A percentile compares a stretch with the other conserved stretches of the same genome.
Conservation (phyloP, 2,888 invertebrate species). For the Mesorhabditis spiculigera region DNA sequence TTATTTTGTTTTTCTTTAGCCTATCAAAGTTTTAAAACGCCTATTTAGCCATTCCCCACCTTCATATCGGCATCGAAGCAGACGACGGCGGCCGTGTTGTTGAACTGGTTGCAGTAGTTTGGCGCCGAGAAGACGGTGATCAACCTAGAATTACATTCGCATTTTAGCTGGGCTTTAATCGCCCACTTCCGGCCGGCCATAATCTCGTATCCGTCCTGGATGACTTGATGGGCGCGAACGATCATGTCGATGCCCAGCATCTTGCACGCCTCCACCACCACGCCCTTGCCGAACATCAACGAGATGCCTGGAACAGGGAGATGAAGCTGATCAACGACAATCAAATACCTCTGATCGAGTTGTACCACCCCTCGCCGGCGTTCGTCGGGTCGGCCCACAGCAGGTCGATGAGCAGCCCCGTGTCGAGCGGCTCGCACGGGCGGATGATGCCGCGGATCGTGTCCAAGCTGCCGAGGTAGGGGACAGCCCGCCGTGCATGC, state of each 20-base stretch:
- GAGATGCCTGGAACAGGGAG: slow-evolving; percentile 28
- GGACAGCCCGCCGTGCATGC: slow-evolving; percentile 51
- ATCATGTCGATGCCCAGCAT: slow-evolving; percentile 42
- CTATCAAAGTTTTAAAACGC: not conserved
- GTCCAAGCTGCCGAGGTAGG: slow-evolving; percentile 39
- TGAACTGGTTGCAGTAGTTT: slow-evolving; percentile 47
- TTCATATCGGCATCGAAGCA: slow-evolving; percentile 41
- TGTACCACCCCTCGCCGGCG: slow-evolving; percentile 42
- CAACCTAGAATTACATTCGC: slow-evolving; percentile 19
- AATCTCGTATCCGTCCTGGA: slow-evolving; percentile 51
- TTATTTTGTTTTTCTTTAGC: too few species aligned
- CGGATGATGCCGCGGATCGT: slow-evolving; percentile 37
- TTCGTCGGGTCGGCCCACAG: slow-evolving; percentile 53
- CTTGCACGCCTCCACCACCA: slow-evolving; percentile 41
- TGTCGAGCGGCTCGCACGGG: slow-evolving; percentile 46
- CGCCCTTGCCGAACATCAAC: slow-evolving; percentile 48
- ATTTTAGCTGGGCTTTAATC: too few species aligned
- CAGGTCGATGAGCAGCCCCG: slow-evolving; percentile 46
- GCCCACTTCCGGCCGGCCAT: slow-evolving; percentile 34
- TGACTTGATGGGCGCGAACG: slow-evolving; percentile 46
- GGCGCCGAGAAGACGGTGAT: slow-evolving; percentile 52
- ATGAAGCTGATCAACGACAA: not conserved
- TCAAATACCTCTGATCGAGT: slow-evolving; percentile 30
- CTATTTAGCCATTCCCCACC: slow-evolving; percentile 15
- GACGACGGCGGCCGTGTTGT: slow-evolving; percentile 50